A percentile compares a stretch with the other conserved stretches of the same genome.
Conservation (phyloP, 2,797 vertebrate genomes). For the Poeciliopsis turneri region DNA sequence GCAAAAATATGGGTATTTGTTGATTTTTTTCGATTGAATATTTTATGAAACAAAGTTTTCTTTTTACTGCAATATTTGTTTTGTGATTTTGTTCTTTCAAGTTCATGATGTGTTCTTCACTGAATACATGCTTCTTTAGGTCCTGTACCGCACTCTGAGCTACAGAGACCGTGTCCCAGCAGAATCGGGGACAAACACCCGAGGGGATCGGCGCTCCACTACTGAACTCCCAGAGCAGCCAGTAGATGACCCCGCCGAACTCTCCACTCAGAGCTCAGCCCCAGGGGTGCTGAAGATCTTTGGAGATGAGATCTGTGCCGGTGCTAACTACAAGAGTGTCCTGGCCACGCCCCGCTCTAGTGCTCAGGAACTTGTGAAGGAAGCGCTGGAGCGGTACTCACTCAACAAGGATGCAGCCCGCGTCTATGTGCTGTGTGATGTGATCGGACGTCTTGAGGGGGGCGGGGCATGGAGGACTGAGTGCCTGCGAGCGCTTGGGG, state of each 20-base stretch:
- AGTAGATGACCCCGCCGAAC: slow-evolving; percentile 89
- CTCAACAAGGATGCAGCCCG: slow-evolving; percentile 84
- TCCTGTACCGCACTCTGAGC: slow-evolving; percentile 91
- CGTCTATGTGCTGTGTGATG: slow-evolving; percentile 90
- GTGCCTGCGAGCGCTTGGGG: slow-evolving; percentile 87
- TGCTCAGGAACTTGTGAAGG: slow-evolving; percentile 90
- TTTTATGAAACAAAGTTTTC: neutral
- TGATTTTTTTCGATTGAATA: neutral
- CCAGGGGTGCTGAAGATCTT: slow-evolving; percentile 95
- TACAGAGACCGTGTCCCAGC: slow-evolving; percentile 87
- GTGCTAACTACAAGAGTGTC: slow-evolving; percentile 96
- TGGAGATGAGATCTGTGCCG: slow-evolving; percentile 89
- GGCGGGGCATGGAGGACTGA: slow-evolving; percentile 88
- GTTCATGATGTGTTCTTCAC: neutral
- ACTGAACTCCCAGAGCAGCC: slow-evolving; percentile 75
- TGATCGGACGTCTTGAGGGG: slow-evolving; percentile 87
- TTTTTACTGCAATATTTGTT: neutral
- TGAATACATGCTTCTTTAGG: slow-evolving; percentile 46
- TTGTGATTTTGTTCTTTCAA: neutral
- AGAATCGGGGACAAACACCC: slow-evolving; percentile 85
- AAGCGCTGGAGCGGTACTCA: slow-evolving; percentile 92
- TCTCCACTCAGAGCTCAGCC: slow-evolving; percentile 93
- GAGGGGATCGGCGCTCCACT: slow-evolving; percentile 83
- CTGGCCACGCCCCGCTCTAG: slow-evolving; percentile 91
- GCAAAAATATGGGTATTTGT: neutral